A percentile compares a stretch with the other conserved stretches of the same genome.
Evolutionary conservation across 1,140 invertebrate genomes (phyloP).

Genomic region (Bombus picipes): DNA sequence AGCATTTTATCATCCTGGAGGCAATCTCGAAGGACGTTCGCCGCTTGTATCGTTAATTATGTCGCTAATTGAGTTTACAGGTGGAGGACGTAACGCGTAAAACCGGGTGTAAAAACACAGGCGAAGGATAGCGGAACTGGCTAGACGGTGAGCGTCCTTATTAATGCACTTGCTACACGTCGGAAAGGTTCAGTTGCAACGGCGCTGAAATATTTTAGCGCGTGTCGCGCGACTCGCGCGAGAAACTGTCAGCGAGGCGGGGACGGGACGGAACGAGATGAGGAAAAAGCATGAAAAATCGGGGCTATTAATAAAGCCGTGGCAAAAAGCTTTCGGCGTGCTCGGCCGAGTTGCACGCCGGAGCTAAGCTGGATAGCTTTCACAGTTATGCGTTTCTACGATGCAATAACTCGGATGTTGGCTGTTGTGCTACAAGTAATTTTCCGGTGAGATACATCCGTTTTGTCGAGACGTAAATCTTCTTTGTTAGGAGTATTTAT

Average conservation of each 20-base stretch:
- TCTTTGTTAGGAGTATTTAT: slow-evolving; percentile 23
- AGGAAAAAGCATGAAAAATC: slow-evolving; percentile 67
- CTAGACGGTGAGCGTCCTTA: slow-evolving; percentile 36
- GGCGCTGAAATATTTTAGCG: slow-evolving; percentile 59
- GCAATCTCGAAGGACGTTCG: background rate
- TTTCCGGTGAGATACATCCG: background rate
- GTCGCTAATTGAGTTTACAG: background rate
- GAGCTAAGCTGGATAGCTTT: slow-evolving; percentile 45
- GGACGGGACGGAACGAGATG: background rate
- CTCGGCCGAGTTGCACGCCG: slow-evolving; percentile 24
- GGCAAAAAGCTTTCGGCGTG: slow-evolving; percentile 61
- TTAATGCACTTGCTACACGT: slow-evolving; percentile 63
- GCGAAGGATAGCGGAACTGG: slow-evolving; percentile 40
- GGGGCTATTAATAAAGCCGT: slow-evolving; percentile 66
- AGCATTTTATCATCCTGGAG: background rate
- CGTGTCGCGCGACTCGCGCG: slow-evolving; percentile 18
- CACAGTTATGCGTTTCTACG: background rate
- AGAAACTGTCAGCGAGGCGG: slow-evolving; percentile 16
- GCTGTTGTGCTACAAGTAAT: background rate
- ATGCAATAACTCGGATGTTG: slow-evolving; percentile 23
- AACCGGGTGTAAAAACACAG: slow-evolving; percentile 6
- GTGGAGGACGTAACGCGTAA: background rate
- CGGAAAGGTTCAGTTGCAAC: slow-evolving; percentile 50
- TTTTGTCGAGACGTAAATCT: background rate
- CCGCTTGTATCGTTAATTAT: background rate